These are phyloP conservation scores for Ictalurus furcatus DNA, from an alignment of 2,113 vertebrate species.

Conservation along the genomic window DNA sequence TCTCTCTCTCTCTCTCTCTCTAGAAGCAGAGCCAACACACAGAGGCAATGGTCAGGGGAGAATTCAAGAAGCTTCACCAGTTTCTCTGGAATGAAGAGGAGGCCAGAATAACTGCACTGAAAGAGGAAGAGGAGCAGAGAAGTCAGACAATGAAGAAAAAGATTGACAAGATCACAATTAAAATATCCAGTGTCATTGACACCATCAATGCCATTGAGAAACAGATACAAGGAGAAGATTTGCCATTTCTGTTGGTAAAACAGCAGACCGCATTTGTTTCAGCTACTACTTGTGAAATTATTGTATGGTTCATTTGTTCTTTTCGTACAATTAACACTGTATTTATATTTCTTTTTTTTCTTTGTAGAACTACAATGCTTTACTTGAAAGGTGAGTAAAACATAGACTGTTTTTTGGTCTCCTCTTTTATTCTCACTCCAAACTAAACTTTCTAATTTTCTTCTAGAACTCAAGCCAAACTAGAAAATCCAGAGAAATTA, in stretches of 20 bases:
- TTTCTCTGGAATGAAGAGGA: conserved; percentile 53
- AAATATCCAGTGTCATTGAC: conserved; percentile 39
- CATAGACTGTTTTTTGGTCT: not conserved
- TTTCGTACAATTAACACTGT: not conserved
- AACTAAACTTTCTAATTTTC: not conserved
- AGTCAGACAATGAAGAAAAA: conserved; percentile 43
- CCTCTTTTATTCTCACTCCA: not conserved
- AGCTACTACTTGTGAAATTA: not conserved
- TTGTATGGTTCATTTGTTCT: not conserved
- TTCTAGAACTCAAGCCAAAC: conserved; percentile 41
- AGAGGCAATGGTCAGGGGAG: conserved; percentile 35
- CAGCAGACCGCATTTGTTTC: not conserved
- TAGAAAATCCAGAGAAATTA: conserved; percentile 39
- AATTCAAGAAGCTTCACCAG: conserved; percentile 51
- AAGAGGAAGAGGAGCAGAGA: conserved; percentile 43
- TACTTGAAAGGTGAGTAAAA: conserved; percentile 42
- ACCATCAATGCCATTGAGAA: conserved; percentile 40
- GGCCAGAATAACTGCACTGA: conserved; percentile 36
- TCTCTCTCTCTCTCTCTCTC: not conserved
- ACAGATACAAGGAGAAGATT: conserved; percentile 32
- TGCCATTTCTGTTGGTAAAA: conserved; percentile 48
- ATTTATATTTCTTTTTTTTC: not conserved
- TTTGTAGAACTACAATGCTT: conserved; percentile 49
- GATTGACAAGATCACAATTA: conserved; percentile 36
- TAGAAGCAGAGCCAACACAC: conserved; percentile 47